Percentiles rank a stretch among this genome's conserved stretches.
phyloP scores from a whole-genome alignment of 2,888 invertebrate genomes.

The Malacosoma neustria region DNA sequence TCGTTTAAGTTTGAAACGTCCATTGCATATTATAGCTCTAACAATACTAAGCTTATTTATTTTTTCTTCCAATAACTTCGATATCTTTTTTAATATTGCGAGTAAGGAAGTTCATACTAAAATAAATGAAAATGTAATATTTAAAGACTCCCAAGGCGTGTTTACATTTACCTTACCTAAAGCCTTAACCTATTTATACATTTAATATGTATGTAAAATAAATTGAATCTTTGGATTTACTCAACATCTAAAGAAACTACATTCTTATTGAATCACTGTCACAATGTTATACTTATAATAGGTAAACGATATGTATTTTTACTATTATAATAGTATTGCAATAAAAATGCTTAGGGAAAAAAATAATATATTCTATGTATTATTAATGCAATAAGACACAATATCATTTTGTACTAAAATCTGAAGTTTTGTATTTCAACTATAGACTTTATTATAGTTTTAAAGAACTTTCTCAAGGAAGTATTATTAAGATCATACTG shows the following conservation, averaged over 20 bases:
- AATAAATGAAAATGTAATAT: no score
- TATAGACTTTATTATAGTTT: no score
- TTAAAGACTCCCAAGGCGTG: constrained; percentile 17
- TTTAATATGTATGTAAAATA: constrained; percentile 57
- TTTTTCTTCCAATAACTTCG: no score
- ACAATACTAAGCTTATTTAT: no score
- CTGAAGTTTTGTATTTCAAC: constrained; percentile 22
- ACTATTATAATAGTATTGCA: constrained; percentile 24
- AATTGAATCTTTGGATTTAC: constrained; percentile 64
- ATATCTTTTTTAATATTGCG: no score
- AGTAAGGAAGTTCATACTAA: no score
- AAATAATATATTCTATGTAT: constrained; percentile 3
- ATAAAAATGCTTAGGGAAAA: background rate
- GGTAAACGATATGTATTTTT: constrained; percentile 66
- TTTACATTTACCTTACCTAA: constrained; percentile 26
- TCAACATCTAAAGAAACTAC: constrained; percentile 33
- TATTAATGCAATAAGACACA: constrained; percentile 35
- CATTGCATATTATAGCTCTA: no score
- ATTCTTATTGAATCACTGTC: constrained; percentile 59
- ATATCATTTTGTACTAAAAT: constrained; percentile 55
- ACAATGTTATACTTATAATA: constrained; percentile 40
- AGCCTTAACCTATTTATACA: constrained; percentile 45
- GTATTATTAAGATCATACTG: constrained; percentile 10
- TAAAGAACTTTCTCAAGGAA: no score
- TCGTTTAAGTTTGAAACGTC: no score